Conservation (phyloP, 2,888 invertebrate genomes). For the Rotaria sp. region DNA sequence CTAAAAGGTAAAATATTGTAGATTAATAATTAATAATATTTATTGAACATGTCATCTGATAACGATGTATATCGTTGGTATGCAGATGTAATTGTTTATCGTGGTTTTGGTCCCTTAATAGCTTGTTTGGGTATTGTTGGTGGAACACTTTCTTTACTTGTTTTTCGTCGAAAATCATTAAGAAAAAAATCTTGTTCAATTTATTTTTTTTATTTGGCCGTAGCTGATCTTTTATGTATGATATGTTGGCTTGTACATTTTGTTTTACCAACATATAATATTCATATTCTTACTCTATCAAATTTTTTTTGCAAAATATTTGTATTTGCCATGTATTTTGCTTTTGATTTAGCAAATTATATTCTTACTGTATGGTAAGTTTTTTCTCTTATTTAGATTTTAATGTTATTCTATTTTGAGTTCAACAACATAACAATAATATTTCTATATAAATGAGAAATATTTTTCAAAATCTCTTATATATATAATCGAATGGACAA, state of each 20-base stretch:
- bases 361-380: conserved; percentile 12
- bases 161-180: conserved; percentile 17
- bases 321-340: conserved; percentile 16
- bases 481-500: too few relatives aligned
- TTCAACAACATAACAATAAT: too few relatives aligned
- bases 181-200: conserved; percentile 29
- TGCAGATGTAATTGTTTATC: conserved; percentile 17
- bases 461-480: too few relatives aligned
- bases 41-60: neutral
- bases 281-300: neutral
- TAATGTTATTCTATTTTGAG: too few relatives aligned
- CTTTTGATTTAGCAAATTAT: conserved; percentile 21
- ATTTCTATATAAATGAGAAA: too few relatives aligned
- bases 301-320: conserved; percentile 20
- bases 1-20: neutral
- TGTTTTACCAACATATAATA: conserved; percentile 25
- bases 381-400: too few relatives aligned
- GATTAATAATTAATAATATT: neutral
- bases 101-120: neutral
- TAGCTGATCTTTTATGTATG: conserved; percentile 20
- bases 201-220: neutral
- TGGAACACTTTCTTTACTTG: conserved; percentile 3
- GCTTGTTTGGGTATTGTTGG: neutral
- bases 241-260: conserved; percentile 2
- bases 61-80: conserved; percentile 14